These are phyloP conservation scores for Ictalurus furcatus DNA, from an alignment of 2,113 vertebrate genomes.

Conservation along the genomic window DNA sequence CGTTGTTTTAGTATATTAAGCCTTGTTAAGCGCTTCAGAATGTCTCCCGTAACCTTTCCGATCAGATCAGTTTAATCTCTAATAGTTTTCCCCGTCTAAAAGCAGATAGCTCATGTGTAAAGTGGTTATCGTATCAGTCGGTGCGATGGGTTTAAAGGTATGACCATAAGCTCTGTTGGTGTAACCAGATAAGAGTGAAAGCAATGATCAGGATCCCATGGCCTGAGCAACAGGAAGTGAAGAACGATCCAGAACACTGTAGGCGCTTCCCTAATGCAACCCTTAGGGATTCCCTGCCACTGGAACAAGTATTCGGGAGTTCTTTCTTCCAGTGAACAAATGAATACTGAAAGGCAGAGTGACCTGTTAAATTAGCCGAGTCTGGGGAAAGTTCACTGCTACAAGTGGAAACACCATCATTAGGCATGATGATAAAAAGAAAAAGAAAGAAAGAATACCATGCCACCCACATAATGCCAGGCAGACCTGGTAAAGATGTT, in stretches of 20 bases:
- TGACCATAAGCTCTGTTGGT: not conserved
- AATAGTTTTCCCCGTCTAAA: no score
- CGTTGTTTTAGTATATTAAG: no score
- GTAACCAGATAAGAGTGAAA: not conserved
- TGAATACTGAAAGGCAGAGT: not conserved
- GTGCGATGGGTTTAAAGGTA: no score
- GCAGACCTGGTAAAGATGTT: constrained; percentile 55
- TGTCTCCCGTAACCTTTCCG: no score
- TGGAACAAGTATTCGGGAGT: not conserved
- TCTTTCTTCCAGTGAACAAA: not conserved
- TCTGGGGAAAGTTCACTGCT: constrained; percentile 48
- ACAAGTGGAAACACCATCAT: constrained; percentile 66
- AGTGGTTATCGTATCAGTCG: no score
- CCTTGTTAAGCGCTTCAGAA: no score
- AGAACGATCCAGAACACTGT: not conserved
- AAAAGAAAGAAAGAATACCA: constrained; percentile 54
- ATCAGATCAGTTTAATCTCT: no score
- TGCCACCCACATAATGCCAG: constrained; percentile 70
- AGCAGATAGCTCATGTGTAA: no score
- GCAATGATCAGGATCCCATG: not conserved
- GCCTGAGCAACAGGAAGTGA: not conserved
- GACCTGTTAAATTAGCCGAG: constrained; percentile 1
- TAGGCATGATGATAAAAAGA: constrained; percentile 59
- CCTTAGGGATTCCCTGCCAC: not conserved
- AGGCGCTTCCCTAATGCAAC: not conserved